Conservation (phyloP, 2,797 vertebrate species). For the Esox masquinongy region DNA sequence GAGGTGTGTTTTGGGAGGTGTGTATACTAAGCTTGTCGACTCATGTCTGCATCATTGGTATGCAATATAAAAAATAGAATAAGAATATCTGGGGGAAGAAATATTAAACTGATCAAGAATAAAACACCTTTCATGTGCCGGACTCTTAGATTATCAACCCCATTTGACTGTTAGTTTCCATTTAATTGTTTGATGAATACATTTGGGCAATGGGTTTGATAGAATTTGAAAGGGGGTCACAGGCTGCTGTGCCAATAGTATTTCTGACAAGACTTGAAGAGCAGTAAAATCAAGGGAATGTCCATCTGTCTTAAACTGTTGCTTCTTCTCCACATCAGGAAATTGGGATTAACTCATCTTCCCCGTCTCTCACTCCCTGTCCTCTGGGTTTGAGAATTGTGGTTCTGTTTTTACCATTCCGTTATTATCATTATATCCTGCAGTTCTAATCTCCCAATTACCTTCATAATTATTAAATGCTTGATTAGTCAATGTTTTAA, state of each 20-base stretch:
- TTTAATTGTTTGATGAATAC: constrained; percentile 33
- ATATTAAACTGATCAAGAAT: background rate
- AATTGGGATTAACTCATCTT: no score
- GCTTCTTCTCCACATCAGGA: background rate
- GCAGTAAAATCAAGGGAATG: constrained; percentile 16
- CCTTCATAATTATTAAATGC: constrained; percentile 11
- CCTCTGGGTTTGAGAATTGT: background rate
- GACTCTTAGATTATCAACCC: background rate
- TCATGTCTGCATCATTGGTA: background rate
- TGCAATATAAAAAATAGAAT: background rate
- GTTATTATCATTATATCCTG: background rate
- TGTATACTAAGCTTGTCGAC: background rate
- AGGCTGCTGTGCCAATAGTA: background rate
- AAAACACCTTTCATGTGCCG: background rate
- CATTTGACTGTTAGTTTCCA: background rate
- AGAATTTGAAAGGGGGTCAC: constrained; percentile 14
- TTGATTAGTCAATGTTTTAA: constrained; percentile 28
- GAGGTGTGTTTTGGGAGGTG: background rate
- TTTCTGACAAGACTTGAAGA: constrained; percentile 9
- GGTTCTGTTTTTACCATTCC: background rate
- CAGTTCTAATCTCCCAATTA: constrained; percentile 7
- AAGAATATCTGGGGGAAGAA: background rate
- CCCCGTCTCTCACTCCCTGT: no score
- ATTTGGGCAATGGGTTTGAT: constrained; percentile 18
- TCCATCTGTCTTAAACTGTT: constrained; percentile 8